Percentiles rank a stretch among this genome's conserved stretches.
Conservation (phyloP, 2,888 invertebrate species). For the Watsonalla binaria region DNA sequence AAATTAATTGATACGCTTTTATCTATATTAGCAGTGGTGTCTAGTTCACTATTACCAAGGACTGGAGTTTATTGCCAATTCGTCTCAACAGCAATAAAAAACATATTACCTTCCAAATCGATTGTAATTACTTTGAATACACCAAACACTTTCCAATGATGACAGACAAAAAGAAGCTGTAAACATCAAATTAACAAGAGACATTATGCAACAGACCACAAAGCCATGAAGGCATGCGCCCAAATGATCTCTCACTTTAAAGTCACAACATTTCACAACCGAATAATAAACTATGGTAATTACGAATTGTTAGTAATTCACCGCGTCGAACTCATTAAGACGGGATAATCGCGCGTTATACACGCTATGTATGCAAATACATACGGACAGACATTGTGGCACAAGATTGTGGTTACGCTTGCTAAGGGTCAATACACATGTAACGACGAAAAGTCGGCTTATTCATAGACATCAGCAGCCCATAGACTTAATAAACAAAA, state of each 20-base stretch:
- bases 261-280: neutral
- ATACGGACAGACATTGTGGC: constrained; percentile 11
- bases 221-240: neutral
- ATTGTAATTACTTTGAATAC: no score
- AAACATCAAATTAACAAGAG: neutral
- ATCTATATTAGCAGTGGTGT: no score
- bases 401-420: constrained; percentile 8
- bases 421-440: constrained; percentile 7
- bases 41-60: no score
- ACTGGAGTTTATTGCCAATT: no score
- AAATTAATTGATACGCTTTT: no score
- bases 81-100: no score
- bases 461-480: no score
- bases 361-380: constrained; percentile 11
- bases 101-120: no score
- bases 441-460: neutral
- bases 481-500: no score
- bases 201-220: neutral
- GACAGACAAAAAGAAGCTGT: neutral
- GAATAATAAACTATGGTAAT: neutral
- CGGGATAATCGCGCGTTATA: constrained; percentile 12
- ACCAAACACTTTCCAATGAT: neutral
- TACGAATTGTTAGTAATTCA: constrained; percentile 6
- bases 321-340: constrained; percentile 15
- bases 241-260: neutral